Percentiles rank a stretch among this genome's conserved stretches.
These are phyloP conservation scores for Coenonympha arcania DNA, from an alignment of 2,888 invertebrate species.

Conservation along the genomic window DNA sequence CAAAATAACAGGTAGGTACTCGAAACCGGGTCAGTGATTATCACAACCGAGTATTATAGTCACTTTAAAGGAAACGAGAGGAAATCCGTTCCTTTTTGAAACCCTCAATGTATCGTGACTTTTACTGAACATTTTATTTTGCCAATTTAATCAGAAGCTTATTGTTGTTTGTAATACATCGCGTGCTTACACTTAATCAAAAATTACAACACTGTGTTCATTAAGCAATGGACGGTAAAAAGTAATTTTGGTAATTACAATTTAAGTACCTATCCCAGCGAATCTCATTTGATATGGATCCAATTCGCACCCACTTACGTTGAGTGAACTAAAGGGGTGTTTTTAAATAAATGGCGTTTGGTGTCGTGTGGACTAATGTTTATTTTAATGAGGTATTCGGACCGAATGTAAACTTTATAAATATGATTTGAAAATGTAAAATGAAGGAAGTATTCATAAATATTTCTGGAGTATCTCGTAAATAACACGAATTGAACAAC, in stretches of 20 bases:
- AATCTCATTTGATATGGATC: slow-evolving; percentile 3
- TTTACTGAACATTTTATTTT: background rate
- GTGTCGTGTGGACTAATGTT: slow-evolving; percentile 6
- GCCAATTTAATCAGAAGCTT: background rate
- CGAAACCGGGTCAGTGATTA: slow-evolving; percentile 12
- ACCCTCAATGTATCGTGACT: background rate
- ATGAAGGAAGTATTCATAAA: too few species aligned
- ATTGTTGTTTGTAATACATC: background rate
- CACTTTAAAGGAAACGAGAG: slow-evolving; percentile 16
- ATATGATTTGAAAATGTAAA: too few species aligned
- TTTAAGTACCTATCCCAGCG: background rate
- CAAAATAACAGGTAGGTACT: background rate
- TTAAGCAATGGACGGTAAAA: background rate
- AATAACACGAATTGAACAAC: too few species aligned
- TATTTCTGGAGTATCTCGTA: too few species aligned
- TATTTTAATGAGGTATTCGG: slow-evolving; percentile 14
- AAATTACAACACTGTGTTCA: background rate
- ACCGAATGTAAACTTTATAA: background rate
- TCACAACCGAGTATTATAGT: slow-evolving; percentile 16
- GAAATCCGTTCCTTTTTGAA: slow-evolving; percentile 14
- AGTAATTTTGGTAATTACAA: background rate
- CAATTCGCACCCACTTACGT: slow-evolving; percentile 18
- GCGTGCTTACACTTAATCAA: background rate
- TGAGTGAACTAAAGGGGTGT: slow-evolving; percentile 14
- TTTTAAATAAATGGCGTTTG: slow-evolving; percentile 19